phyloP scores from a whole-genome alignment of 2,113 vertebrate genomes.

The Mustelus asterias region DNA sequence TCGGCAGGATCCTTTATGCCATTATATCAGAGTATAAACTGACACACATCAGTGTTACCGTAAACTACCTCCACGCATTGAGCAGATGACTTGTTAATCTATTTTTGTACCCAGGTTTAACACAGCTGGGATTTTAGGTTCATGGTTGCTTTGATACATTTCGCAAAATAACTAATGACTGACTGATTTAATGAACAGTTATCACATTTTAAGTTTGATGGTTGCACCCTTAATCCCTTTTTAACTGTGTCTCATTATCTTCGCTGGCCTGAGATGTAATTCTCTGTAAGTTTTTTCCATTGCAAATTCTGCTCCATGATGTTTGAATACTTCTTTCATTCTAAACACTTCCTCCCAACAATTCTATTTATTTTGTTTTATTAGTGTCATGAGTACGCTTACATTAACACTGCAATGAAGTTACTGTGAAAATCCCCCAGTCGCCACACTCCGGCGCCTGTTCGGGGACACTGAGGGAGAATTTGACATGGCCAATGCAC shows the following conservation, averaged over 20 bases:
- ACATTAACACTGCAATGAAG: no score
- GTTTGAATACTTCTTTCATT: not conserved
- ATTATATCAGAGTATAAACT: not conserved
- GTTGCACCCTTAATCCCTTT: not conserved
- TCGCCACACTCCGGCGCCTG: no score
- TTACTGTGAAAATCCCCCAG: no score
- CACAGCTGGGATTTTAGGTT: not conserved
- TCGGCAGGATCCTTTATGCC: not conserved
- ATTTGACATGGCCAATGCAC: no score
- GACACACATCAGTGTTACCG: not conserved
- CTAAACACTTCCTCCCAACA: not conserved
- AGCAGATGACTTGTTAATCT: not conserved
- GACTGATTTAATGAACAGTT: not conserved
- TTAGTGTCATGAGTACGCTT: no score
- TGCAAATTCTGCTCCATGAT: not conserved
- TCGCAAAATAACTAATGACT: not conserved
- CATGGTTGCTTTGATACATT: not conserved
- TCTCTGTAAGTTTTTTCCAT: not conserved
- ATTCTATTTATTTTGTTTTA: no score
- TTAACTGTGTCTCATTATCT: not conserved
- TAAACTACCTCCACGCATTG: not conserved
- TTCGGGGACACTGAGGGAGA: no score
- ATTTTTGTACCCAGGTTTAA: not conserved
- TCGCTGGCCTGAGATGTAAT: not conserved
- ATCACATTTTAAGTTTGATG: not conserved